Percentiles rank a stretch among this genome's conserved stretches.
phyloP scores from a whole-genome alignment of 2,888 invertebrate species.

The Oxycera nigricornis region DNA sequence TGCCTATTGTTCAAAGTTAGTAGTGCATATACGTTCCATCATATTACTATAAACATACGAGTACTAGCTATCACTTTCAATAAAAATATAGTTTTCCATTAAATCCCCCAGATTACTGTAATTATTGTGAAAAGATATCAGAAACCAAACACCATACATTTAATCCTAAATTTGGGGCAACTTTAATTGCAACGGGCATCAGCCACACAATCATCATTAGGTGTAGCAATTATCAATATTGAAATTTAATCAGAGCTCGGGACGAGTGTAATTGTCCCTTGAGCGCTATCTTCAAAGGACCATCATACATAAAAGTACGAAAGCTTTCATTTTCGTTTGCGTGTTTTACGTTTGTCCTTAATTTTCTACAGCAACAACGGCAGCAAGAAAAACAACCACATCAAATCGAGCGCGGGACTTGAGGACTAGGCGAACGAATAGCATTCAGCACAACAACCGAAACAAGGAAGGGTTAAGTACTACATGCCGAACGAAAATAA shows the following conservation, averaged over 20 bases:
- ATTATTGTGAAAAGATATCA: too few relatives aligned
- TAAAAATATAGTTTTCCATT: too few relatives aligned
- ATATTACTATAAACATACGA: too few relatives aligned
- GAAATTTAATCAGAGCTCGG: slow-evolving; percentile 16
- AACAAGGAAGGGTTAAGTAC: slow-evolving; percentile 34
- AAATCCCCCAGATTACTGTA: too few relatives aligned
- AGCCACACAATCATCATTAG: neutral
- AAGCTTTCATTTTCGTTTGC: slow-evolving; percentile 31
- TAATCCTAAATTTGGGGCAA: neutral
- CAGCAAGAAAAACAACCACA: neutral
- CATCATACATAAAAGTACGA: neutral
- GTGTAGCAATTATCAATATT: slow-evolving; percentile 11
- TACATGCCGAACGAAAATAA: slow-evolving; percentile 19
- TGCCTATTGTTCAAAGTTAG: too few relatives aligned
- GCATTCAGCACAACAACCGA: neutral
- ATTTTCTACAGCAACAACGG: neutral
- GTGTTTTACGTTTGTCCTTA: slow-evolving; percentile 34
- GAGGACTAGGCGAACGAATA: neutral
- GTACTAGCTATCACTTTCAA: too few relatives aligned
- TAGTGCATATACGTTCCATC: too few relatives aligned
- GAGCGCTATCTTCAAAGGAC: slow-evolving; percentile 20
- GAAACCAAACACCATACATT: too few relatives aligned
- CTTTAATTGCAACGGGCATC: neutral
- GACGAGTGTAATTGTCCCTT: neutral
- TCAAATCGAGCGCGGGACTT: neutral